These are phyloP conservation scores for Antheraea mylitta DNA, from an alignment of 1,140 invertebrate species.

Conservation along the genomic window DNA sequence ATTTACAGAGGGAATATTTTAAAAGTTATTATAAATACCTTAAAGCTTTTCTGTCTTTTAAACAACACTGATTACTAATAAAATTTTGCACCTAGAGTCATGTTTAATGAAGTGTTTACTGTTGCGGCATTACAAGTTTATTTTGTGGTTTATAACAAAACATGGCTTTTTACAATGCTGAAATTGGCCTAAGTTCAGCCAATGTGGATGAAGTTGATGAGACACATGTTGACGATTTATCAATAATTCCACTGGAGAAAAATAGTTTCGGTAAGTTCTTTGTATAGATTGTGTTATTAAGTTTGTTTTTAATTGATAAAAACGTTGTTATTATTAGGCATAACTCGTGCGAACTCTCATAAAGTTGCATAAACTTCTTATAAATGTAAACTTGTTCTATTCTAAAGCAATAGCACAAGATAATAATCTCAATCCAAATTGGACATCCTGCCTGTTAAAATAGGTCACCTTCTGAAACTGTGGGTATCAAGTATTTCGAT, in stretches of 20 bases:
- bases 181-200: constrained; percentile 40
- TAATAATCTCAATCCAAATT: too few relatives aligned
- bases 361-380: too few relatives aligned
- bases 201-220: constrained; percentile 47
- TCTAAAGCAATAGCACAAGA: too few relatives aligned
- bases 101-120: constrained; percentile 55
- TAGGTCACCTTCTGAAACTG: too few relatives aligned
- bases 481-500: too few relatives aligned
- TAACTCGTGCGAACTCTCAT: too few relatives aligned
- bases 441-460: too few relatives aligned
- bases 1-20: too few relatives aligned
- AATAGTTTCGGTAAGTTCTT: constrained; percentile 63
- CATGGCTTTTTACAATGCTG: constrained; percentile 63
- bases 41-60: background rate
- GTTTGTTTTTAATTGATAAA: background rate
- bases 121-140: constrained; percentile 39
- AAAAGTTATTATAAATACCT: constrained; percentile 9
- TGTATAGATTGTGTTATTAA: constrained; percentile 3
- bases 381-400: too few relatives aligned
- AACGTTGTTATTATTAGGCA: too few relatives aligned
- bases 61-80: background rate
- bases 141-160: constrained; percentile 40
- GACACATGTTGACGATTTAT: constrained; percentile 53
- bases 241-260: constrained; percentile 64
- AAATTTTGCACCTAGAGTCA: background rate